phyloP scores from a whole-genome alignment of 2,113 vertebrate genomes.

The Dendropsophus ebraccatus region DNA sequence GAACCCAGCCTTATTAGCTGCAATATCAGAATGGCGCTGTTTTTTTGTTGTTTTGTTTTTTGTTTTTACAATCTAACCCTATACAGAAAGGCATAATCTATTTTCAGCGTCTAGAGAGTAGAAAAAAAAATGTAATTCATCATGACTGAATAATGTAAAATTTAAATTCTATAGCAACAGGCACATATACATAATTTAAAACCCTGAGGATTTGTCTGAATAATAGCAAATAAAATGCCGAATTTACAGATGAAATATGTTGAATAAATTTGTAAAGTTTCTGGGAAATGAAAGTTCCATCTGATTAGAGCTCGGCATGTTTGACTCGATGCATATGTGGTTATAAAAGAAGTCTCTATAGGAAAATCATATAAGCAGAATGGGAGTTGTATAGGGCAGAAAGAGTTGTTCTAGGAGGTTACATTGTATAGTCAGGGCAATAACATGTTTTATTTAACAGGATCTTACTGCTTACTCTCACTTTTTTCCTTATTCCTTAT shows the following conservation, averaged over 20 bases:
- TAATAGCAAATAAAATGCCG: slow-evolving; percentile 23
- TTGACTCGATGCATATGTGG: neutral
- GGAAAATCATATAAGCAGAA: neutral
- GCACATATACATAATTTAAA: slow-evolving; percentile 2
- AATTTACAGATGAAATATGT: neutral
- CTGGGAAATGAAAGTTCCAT: neutral
- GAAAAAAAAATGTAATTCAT: slow-evolving; percentile 15
- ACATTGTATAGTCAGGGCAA: neutral
- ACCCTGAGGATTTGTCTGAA: neutral
- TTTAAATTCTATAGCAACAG: neutral
- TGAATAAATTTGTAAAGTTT: slow-evolving; percentile 17
- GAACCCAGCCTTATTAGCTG: too few species aligned
- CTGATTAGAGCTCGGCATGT: neutral
- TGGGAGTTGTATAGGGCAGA: too few species aligned
- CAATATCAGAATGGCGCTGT: too few species aligned
- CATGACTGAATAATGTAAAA: slow-evolving; percentile 11
- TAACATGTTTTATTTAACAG: too few species aligned
- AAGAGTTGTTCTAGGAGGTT: neutral
- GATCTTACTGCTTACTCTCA: too few species aligned
- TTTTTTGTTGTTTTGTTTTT: neutral
- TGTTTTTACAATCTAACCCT: neutral
- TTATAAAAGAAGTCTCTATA: neutral
- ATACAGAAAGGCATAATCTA: neutral
- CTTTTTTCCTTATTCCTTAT: too few species aligned
- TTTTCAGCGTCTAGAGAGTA: neutral